Percentiles rank a stretch among this genome's conserved stretches.
phyloP scores from a whole-genome alignment of 2,797 vertebrate genomes.

The Lepidocolaptes lacrymiger region DNA sequence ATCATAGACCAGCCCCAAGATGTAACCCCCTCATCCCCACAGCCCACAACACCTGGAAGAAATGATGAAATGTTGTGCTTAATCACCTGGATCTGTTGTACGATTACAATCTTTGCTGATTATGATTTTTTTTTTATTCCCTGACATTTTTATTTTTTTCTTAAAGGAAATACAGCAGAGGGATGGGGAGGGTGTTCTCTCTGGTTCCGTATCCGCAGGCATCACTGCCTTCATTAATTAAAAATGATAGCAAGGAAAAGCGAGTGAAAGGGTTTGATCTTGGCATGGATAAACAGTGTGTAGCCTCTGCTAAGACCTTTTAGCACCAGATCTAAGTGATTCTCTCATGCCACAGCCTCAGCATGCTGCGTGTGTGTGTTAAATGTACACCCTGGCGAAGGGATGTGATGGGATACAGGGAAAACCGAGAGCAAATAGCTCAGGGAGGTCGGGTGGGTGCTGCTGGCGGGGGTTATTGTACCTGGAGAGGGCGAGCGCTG shows the following conservation, averaged over 20 bases:
- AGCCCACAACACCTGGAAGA: background rate
- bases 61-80: background rate
- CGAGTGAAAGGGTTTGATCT: conserved; percentile 47
- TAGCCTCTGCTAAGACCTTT: background rate
- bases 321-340: background rate
- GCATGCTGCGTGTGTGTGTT: background rate
- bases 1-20: background rate
- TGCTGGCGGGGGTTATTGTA: background rate
- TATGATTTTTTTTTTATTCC: background rate
- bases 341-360: background rate
- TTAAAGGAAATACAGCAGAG: background rate
- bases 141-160: background rate
- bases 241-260: conserved; percentile 53
- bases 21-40: background rate
- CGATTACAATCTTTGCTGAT: background rate
- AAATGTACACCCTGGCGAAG: background rate
- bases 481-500: background rate
- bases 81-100: background rate
- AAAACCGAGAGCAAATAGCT: background rate
- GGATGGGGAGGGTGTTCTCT: conserved; percentile 3
- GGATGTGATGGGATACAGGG: background rate
- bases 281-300: background rate
- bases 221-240: conserved; percentile 69
- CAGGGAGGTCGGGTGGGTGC: background rate
- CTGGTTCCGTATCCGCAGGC: background rate